phyloP scores from a whole-genome alignment of 1,140 invertebrate species.

The Rhopalosiphum maidis region DNA sequence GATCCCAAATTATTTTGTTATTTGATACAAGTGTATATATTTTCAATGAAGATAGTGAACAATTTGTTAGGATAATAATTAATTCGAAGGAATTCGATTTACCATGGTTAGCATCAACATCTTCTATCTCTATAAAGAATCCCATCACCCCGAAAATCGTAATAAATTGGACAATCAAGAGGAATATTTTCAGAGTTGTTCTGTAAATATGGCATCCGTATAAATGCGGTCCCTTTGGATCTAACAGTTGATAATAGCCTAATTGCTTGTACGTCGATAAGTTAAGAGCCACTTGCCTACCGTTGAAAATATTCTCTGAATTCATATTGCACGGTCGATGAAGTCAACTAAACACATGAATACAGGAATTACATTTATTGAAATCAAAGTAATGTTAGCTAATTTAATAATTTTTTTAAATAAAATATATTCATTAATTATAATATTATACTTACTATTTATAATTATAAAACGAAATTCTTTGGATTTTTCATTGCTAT shows the following conservation, averaged over 20 bases:
- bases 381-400: background rate
- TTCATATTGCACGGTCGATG: background rate
- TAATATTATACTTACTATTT: background rate
- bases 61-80: background rate
- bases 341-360: background rate
- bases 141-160: background rate
- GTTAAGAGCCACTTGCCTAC: background rate
- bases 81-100: background rate
- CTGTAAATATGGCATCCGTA: background rate
- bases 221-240: background rate
- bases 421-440: background rate
- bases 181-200: background rate
- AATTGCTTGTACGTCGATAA: background rate
- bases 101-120: too few species aligned
- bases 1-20: background rate
- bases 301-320: background rate
- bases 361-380: background rate
- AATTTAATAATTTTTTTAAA: background rate
- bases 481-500: background rate
- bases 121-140: background rate
- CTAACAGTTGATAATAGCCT: slow-evolving; percentile 9
- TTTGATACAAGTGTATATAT: background rate
- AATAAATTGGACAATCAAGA: background rate
- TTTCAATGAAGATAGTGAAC: slow-evolving; percentile 16
- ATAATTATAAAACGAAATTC: background rate